Evolutionary conservation across 1,140 invertebrate species (phyloP), one percentile per base, ranked within the genome.

Genomic region (Cotesia vestalis): DNA sequence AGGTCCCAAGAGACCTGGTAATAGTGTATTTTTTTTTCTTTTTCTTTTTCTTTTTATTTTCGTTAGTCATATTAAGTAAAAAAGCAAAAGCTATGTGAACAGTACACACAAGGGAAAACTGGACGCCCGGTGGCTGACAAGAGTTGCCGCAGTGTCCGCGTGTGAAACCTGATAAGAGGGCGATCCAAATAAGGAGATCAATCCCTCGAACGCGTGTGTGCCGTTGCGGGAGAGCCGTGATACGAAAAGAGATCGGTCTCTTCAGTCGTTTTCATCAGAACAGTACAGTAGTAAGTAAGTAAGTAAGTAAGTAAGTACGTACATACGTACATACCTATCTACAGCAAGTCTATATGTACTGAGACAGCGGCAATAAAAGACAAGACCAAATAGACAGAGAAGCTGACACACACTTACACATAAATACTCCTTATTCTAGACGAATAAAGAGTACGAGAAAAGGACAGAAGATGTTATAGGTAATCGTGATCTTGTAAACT

Each of bases 161-260:
- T 83, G 84, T 86, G 85, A 86, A 86, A 86, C 84, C 81, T 86
- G 85, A 86, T 86, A 86, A 86, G 81, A 85, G 81, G 82, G 83
- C 81, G 81, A 76, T 79, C 85, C 83, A 85, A 85, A 86, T 85
- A 85, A 85, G 85, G 85, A 84, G 84, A 75, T 80, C 73, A 76
- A 73, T 78, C 77, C 78, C 73, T 73, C 73, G 76, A 69, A 59
- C 71, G 74, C 64, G 73, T 60, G 35, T 51, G 73, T 17, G 59
- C 66, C 67, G 67, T 72, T 67, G 71, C 64, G 71, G 71, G 71
- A 67, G 71, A 55, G 9, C 57, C 34, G 34, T 12, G 62, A 64
- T 27, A 51, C 35, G 35, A 64, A 64, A 12, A 38, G 35, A 11
- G 40, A 64, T 34, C 57, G 57, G 57, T 59, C 57, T 34, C 57